Base-by-base conservation (phyloP, 2,113 vertebrate genomes). In the Centrocercus urophasianus region DNA sequence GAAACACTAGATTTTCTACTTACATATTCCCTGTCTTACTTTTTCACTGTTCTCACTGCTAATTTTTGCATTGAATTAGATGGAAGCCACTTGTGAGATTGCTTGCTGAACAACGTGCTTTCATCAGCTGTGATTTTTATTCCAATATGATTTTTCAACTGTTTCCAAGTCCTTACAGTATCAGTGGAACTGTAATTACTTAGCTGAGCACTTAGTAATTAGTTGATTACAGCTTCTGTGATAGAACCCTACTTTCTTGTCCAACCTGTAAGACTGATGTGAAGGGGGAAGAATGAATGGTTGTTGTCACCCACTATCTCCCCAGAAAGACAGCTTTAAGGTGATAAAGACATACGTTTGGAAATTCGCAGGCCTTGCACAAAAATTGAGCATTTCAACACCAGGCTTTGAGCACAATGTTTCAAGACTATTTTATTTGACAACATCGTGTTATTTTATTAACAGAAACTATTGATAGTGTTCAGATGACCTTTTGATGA, bases 41-140 rank as follows among this genome's bases (percentile, higher is more conserved):
- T 65, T 73, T 67, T 75, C 83, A 73, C 85, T 73, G 43, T 4
- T 71, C 61, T 65, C 11, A 0, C 32, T 88, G 76, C 70, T 95
- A 61, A 50, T 75, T 93, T 95, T 95, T 90, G 76, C 90, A 86
- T 40, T 25, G 40, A 59, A 24, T 63, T 72, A 78, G 40, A 42
- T 78, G 32, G 52, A 90, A 88, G 24, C 81, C 50, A 60, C 57
- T 54, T 86, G 34, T 65, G 73, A 75, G 24, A 30, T 72, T 84
- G 52, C 69, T 65, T 93, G 75, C 59, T 93, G 73, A 91, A 72
- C n/a, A 82, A 25, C 40, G 81, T 0, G 0, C 48, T 96, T 93
- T 42, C 34, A 28, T 79, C 0, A 1, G 56, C 57, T 60, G 21
- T 59, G 50, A 13, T 10, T 60, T 79, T 76, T 36, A 57, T 81